Evolutionary conservation across 2,888 invertebrate species (phyloP).

Genomic region (Phyllotreta striolata): DNA sequence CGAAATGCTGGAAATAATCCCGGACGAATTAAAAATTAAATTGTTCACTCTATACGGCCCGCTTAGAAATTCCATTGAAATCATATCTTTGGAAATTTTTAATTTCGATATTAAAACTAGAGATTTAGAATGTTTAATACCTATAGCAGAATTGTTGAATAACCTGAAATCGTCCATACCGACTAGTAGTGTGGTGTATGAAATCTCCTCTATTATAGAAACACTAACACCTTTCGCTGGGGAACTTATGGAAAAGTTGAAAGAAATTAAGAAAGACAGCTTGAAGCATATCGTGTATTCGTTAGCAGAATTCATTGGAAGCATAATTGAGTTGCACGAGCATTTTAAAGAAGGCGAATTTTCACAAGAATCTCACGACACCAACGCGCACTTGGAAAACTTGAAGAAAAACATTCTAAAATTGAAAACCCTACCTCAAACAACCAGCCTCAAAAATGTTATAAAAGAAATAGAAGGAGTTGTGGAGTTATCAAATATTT

Average conservation of each 20-base stretch:
- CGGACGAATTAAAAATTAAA: conserved; percentile 48
- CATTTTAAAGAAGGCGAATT: conserved; percentile 14
- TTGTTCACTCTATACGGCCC: conserved; percentile 49
- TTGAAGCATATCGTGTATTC: conserved; percentile 43
- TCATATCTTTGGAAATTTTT: conserved; percentile 53
- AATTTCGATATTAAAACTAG: conserved; percentile 51
- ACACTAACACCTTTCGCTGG: conserved; percentile 34
- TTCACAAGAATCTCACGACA: too few relatives aligned
- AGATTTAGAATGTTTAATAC: conserved; percentile 42
- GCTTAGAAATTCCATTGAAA: conserved; percentile 55
- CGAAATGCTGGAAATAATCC: conserved; percentile 48
- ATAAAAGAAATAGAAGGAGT: conserved; percentile 22
- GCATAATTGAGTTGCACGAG: conserved; percentile 37
- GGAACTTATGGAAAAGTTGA: conserved; percentile 32
- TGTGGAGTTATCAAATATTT: conserved; percentile 24
- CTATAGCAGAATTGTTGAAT: conserved; percentile 39
- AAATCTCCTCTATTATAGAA: conserved; percentile 34
- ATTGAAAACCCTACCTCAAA: conserved; percentile 13
- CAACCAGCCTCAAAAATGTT: conserved; percentile 13
- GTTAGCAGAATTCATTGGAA: conserved; percentile 35
- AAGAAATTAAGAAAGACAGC: conserved; percentile 40
- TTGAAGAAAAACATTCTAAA: conserved; percentile 7
- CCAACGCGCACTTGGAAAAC: conserved; percentile 14
- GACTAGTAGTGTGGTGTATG: conserved; percentile 28
- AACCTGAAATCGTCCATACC: conserved; percentile 41